Evolutionary conservation across 2,113 vertebrate species (phyloP).

Genomic region (Caretta caretta): DNA sequence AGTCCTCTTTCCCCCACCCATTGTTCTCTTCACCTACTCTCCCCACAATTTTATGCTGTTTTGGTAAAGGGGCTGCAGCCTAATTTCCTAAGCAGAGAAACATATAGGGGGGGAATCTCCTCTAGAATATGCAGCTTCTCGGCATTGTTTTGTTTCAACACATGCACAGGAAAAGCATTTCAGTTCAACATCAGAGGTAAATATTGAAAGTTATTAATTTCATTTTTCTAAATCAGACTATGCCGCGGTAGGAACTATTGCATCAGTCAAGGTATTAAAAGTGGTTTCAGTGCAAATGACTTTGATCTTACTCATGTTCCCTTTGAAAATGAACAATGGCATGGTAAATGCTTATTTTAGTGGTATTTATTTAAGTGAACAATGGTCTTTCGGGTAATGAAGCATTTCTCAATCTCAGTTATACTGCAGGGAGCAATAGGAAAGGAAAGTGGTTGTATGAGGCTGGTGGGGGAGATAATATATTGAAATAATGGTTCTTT

Average conservation of each 20-base stretch:
- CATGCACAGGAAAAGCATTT: not conserved
- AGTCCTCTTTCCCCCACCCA: not conserved
- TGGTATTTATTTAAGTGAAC: not conserved
- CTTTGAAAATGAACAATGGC: not conserved
- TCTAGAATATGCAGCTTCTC: not conserved
- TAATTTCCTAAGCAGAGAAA: not conserved
- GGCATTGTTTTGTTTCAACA: not conserved
- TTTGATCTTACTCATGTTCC: not conserved
- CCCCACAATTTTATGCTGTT: not conserved
- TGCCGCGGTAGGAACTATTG: not conserved
- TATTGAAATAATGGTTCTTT: not conserved
- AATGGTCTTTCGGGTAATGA: not conserved
- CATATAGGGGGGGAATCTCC: not conserved
- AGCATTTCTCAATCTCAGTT: not conserved
- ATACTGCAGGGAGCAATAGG: not conserved
- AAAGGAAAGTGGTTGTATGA: constrained; percentile 2
- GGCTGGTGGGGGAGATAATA: not conserved
- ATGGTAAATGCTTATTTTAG: not conserved
- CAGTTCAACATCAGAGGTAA: not conserved
- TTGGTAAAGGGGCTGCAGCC: not conserved
- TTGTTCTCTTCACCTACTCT: not conserved
- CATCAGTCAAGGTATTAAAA: not conserved
- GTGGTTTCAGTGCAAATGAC: not conserved
- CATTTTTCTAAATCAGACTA: not conserved
- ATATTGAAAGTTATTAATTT: not conserved